phyloP scores from a whole-genome alignment of 1,140 invertebrate genomes.

The Gryllus bimaculatus region DNA sequence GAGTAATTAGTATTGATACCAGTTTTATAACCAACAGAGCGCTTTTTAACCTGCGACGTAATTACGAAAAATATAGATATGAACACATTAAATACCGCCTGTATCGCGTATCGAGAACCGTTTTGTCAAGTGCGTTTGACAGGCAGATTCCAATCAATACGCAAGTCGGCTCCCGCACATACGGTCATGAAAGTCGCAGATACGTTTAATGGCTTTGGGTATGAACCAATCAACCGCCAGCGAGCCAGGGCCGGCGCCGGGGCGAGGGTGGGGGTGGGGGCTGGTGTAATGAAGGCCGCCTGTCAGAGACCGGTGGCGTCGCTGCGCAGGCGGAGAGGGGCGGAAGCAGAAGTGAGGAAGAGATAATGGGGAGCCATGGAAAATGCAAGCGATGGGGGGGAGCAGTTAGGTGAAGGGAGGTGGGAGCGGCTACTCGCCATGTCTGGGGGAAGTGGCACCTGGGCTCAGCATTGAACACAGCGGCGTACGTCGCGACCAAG shows the following conservation, averaged over 20 bases:
- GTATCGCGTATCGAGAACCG: neutral
- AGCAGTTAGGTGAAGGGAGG: too few relatives aligned
- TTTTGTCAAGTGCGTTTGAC: neutral
- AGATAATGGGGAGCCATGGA: too few relatives aligned
- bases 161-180: neutral
- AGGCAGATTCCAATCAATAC: constrained; percentile 1
- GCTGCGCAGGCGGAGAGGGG: too few relatives aligned
- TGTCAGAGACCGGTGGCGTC: too few relatives aligned
- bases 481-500: too few relatives aligned
- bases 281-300: too few relatives aligned
- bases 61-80: neutral
- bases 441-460: too few relatives aligned
- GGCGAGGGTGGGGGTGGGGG: too few relatives aligned
- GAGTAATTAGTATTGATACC: neutral
- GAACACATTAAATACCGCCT: neutral
- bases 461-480: too few relatives aligned
- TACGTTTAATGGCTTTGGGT: neutral
- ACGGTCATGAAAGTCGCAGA: neutral
- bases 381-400: too few relatives aligned
- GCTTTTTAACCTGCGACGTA: neutral
- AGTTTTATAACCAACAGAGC: neutral
- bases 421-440: too few relatives aligned
- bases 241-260: neutral
- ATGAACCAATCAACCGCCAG: neutral
- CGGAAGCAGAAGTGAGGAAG: too few relatives aligned